Evolutionary conservation across 2,797 vertebrate species (phyloP).

Genomic region (Carapus acus): DNA sequence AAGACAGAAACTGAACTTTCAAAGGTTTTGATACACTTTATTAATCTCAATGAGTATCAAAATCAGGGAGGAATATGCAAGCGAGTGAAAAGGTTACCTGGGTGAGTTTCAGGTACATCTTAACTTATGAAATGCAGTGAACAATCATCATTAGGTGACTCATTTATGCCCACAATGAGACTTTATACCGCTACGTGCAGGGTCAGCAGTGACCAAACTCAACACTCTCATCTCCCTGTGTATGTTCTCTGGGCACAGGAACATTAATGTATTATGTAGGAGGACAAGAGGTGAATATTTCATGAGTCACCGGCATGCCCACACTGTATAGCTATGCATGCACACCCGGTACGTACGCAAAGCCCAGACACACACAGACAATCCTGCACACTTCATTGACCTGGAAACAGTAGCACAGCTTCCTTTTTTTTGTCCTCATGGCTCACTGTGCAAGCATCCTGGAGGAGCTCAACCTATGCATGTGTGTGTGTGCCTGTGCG

Average conservation of each 20-base stretch:
- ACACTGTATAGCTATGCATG: conserved; percentile 8
- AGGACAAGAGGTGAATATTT: conserved; percentile 60
- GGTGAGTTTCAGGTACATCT: too few species aligned
- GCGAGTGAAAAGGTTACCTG: too few species aligned
- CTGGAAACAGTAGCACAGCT: conserved; percentile 21
- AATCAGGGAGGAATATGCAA: too few species aligned
- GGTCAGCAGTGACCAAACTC: conserved; percentile 19
- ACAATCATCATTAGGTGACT: not conserved
- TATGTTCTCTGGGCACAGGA: conserved; percentile 30
- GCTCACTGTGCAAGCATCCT: not conserved
- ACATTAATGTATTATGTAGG: conserved; percentile 59
- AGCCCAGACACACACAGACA: not conserved
- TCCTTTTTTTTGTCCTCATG: conserved; percentile 13
- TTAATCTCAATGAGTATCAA: too few species aligned
- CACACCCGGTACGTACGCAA: too few species aligned
- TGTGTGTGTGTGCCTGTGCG: conserved; percentile 10
- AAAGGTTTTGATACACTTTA: too few species aligned
- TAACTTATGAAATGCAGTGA: too few species aligned
- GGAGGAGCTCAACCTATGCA: conserved; percentile 26
- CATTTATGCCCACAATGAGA: not conserved
- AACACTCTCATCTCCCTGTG: not conserved
- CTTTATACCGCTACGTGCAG: conserved; percentile 1
- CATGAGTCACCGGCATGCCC: conserved; percentile 32
- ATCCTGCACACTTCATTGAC: conserved; percentile 21
- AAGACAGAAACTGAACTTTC: too few species aligned